Percentiles rank a stretch among this genome's conserved stretches.
Evolutionary conservation across 2,113 vertebrate genomes (phyloP).

Genomic region (Scartelaos histophorus): DNA sequence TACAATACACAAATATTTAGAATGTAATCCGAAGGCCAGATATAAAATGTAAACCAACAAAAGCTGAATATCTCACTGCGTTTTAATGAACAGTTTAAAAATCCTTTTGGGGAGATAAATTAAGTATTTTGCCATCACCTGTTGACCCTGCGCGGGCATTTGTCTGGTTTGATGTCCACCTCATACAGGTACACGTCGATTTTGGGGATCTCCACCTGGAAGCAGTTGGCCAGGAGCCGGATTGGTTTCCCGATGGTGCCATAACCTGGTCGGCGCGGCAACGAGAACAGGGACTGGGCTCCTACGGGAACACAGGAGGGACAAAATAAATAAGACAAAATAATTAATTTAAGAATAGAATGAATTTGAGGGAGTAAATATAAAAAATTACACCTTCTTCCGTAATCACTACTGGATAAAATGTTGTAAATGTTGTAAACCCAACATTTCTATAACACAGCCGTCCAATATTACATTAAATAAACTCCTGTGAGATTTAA

Average conservation of each 20-base stretch:
- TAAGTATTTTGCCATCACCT: conserved; percentile 74
- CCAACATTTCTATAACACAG: not conserved
- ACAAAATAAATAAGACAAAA: not conserved
- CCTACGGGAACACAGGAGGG: conserved; percentile 60
- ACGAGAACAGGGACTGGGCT: conserved; percentile 90
- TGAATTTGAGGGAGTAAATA: not conserved
- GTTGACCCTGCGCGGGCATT: conserved; percentile 97
- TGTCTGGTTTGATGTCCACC: conserved; percentile 97
- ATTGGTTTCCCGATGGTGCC: conserved; percentile 97
- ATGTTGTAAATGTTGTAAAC: not conserved
- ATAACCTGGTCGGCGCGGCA: conserved; percentile 94
- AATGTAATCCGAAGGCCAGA: not conserved
- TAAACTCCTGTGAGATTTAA: too few species aligned
- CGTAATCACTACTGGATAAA: too few species aligned
- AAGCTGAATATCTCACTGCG: not conserved
- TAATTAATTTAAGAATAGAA: conserved; percentile 42
- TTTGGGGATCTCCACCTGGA: conserved; percentile 99
- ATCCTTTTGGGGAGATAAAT: too few species aligned
- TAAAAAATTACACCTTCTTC: not conserved
- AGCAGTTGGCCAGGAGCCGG: conserved; percentile 98
- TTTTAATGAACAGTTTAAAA: too few species aligned
- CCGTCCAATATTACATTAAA: too few species aligned
- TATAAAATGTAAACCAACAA: not conserved
- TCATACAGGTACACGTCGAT: conserved; percentile 98
- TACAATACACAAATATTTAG: too few species aligned